Conservation (phyloP, 2,888 invertebrate genomes). For the Ectemnius continuus region DNA sequence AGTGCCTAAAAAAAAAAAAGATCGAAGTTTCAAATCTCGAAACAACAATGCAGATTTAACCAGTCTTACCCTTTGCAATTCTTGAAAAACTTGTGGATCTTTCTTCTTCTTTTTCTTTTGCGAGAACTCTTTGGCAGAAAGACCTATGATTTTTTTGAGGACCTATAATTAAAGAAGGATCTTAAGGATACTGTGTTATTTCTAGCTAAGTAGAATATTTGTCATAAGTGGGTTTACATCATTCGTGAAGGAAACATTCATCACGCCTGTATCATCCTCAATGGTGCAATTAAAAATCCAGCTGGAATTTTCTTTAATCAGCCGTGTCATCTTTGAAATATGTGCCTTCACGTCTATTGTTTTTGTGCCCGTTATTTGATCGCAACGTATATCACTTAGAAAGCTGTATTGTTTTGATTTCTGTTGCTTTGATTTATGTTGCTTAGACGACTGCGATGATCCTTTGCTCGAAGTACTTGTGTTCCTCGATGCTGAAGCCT, state of each 20-base stretch:
- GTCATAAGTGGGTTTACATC: constrained; percentile 73
- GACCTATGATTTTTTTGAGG: constrained; percentile 68
- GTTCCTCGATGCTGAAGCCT: too few species aligned
- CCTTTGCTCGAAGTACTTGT: too few species aligned
- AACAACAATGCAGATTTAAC: background rate
- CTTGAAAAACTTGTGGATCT: constrained; percentile 65
- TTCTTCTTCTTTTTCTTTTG: constrained; percentile 66
- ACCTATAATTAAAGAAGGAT: constrained; percentile 57
- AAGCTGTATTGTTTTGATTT: too few species aligned
- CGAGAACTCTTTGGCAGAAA: constrained; percentile 67
- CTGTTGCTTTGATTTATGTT: too few species aligned
- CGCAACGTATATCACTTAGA: background rate
- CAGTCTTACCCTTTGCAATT: constrained; percentile 50
- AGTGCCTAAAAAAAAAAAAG: constrained; percentile 61
- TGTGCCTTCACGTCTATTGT: constrained; percentile 80
- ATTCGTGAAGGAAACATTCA: constrained; percentile 81
- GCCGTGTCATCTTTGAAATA: constrained; percentile 80
- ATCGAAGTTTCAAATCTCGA: background rate
- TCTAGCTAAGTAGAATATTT: background rate
- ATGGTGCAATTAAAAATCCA: constrained; percentile 82
- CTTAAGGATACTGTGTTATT: background rate
- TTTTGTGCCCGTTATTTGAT: constrained; percentile 21
- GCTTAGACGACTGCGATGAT: too few species aligned
- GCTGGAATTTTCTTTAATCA: constrained; percentile 79
- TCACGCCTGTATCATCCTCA: constrained; percentile 80